Evolutionary conservation across 2,888 invertebrate genomes (phyloP).

Genomic region (Galerucella nymphaeae): DNA sequence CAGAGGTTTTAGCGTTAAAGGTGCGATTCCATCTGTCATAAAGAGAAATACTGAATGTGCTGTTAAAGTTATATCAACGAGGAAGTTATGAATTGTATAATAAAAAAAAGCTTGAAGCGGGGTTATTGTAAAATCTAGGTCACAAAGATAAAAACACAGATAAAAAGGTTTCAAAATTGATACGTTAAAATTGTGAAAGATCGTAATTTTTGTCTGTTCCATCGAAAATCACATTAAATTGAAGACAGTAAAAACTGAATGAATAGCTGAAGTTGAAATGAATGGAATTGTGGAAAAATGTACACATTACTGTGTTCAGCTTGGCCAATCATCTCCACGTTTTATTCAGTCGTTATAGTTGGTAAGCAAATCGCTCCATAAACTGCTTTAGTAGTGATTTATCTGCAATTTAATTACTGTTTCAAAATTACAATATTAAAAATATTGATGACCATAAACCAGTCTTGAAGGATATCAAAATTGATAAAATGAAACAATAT

Average conservation of each 20-base stretch:
- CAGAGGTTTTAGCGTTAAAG: conserved; percentile 39
- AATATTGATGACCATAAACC: too few relatives aligned
- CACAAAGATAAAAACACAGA: background rate
- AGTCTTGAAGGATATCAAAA: too few relatives aligned
- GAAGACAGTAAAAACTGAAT: background rate
- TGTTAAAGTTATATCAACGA: conserved; percentile 11
- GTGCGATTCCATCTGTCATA: conserved; percentile 25
- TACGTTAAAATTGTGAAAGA: background rate
- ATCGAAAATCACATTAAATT: background rate
- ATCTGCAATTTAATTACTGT: too few relatives aligned
- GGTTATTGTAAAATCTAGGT: background rate
- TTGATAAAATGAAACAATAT: too few relatives aligned
- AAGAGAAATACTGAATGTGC: conserved; percentile 23
- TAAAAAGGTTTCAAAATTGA: background rate
- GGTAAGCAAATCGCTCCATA: too few relatives aligned
- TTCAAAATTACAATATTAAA: too few relatives aligned
- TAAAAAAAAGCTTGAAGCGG: background rate
- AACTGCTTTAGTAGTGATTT: too few relatives aligned
- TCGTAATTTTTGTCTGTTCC: background rate
- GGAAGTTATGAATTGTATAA: conserved; percentile 24
- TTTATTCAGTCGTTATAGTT: too few relatives aligned
- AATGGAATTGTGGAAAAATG: too few relatives aligned
- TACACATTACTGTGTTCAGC: too few relatives aligned
- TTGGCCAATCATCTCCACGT: too few relatives aligned
- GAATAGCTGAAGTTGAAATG: too few relatives aligned